These are phyloP conservation scores for Pangasius macronema DNA, from an alignment of 2,797 vertebrate genomes.

Conservation along the genomic window DNA sequence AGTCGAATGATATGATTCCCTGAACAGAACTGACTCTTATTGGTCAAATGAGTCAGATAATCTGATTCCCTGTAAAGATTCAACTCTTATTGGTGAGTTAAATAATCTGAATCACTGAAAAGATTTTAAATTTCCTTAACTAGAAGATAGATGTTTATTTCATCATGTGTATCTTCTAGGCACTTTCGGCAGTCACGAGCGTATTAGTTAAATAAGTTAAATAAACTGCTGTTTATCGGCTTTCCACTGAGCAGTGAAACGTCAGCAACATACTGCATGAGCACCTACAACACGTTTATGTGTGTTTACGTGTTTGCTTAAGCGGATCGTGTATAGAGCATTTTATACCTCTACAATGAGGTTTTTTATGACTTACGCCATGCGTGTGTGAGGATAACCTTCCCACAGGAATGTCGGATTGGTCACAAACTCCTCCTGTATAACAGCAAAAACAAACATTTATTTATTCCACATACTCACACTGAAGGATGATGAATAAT, in stretches of 20 bases:
- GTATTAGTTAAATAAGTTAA: not conserved
- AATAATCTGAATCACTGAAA: not conserved
- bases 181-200: not conserved
- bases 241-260: not conserved
- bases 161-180: not conserved
- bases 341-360: not conserved
- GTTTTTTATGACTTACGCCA: slow-evolving; percentile 76
- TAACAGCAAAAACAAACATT: slow-evolving; percentile 31
- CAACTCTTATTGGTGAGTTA: not conserved
- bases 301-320: not conserved
- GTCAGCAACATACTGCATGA: not conserved
- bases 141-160: too few species aligned
- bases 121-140: not conserved
- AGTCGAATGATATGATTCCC: not conserved
- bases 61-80: not conserved
- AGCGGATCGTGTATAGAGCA: too few species aligned
- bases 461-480: not conserved
- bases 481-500: too few species aligned
- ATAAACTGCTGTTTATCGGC: not conserved
- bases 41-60: not conserved
- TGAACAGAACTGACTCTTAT: not conserved
- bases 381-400: slow-evolving; percentile 79
- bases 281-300: not conserved
- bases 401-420: slow-evolving; percentile 83
- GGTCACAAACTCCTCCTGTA: slow-evolving; percentile 80